Evolutionary conservation across 2,113 vertebrate genomes (phyloP).

Genomic region (Choloepus hoffmanni): DNA sequence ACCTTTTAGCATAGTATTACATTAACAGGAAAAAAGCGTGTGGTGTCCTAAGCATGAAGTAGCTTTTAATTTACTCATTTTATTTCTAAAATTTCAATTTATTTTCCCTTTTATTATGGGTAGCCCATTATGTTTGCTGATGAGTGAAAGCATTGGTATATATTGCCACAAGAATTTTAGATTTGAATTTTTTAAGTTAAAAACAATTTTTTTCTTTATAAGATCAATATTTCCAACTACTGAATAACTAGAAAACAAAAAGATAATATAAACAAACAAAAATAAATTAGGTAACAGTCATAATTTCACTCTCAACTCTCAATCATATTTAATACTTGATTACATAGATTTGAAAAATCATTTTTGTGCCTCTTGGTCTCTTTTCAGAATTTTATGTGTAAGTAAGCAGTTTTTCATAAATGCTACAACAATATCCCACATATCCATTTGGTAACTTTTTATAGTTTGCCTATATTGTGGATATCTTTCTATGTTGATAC

Average conservation of each 20-base stretch:
- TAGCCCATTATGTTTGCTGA: not conserved
- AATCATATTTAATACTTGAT: not conserved
- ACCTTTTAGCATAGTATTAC: not conserved
- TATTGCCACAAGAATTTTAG: not conserved
- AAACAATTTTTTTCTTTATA: not conserved
- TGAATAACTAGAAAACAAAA: constrained; percentile 24
- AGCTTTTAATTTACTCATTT: constrained; percentile 44
- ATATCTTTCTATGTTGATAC: constrained; percentile 6
- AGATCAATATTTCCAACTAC: not conserved
- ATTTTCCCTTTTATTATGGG: not conserved
- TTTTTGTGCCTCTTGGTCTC: not conserved
- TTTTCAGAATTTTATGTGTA: not conserved
- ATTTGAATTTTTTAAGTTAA: constrained; percentile 28
- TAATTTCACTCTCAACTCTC: not conserved
- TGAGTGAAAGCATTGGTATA: not conserved
- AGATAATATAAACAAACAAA: not conserved
- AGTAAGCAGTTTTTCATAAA: not conserved
- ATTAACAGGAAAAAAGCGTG: constrained; percentile 8
- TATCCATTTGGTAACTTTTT: not conserved
- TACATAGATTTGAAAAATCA: not conserved
- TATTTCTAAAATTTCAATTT: not conserved
- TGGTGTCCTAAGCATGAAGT: not conserved
- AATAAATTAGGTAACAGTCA: not conserved
- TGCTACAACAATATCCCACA: not conserved
- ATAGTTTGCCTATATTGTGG: constrained; percentile 17